phyloP scores from a whole-genome alignment of 1,140 invertebrate genomes.

The Apolygus lucorum region DNA sequence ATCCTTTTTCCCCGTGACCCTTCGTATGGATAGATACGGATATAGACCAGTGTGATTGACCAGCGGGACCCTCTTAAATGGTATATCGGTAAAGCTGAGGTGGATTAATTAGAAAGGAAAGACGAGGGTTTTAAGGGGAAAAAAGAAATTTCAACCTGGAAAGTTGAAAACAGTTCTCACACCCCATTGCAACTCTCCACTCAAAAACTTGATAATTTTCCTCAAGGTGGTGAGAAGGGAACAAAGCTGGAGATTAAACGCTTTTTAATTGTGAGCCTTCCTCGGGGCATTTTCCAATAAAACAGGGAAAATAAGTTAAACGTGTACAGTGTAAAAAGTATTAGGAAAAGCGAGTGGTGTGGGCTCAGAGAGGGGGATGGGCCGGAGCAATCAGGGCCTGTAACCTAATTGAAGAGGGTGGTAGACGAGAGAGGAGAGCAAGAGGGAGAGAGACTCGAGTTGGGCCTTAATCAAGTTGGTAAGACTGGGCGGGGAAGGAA shows the following conservation, averaged over 20 bases:
- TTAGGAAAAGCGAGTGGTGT: slow-evolving; percentile 14
- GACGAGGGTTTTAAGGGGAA: no score
- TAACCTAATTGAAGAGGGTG: slow-evolving; percentile 19
- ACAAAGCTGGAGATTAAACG: neutral
- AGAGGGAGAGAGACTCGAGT: slow-evolving; percentile 4
- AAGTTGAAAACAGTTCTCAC: no score
- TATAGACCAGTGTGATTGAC: no score
- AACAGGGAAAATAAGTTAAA: slow-evolving; percentile 22
- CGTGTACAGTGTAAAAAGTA: slow-evolving; percentile 22
- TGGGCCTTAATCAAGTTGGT: slow-evolving; percentile 21
- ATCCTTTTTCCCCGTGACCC: no score
- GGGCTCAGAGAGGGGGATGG: neutral
- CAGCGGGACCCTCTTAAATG: no score
- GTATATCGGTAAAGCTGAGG: no score
- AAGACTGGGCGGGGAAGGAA: neutral
- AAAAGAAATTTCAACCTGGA: no score
- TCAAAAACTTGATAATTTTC: slow-evolving; percentile 9
- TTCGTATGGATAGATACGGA: no score
- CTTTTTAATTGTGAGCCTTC: slow-evolving; percentile 22
- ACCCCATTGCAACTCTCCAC: slow-evolving; percentile 7
- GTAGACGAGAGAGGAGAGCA: neutral
- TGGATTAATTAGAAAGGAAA: no score
- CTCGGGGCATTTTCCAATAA: slow-evolving; percentile 19
- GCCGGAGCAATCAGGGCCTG: slow-evolving; percentile 7
- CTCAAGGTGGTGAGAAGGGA: neutral